phyloP scores from a whole-genome alignment of 2,888 invertebrate genomes.

The Spatulosminthurus flaviceps region DNA sequence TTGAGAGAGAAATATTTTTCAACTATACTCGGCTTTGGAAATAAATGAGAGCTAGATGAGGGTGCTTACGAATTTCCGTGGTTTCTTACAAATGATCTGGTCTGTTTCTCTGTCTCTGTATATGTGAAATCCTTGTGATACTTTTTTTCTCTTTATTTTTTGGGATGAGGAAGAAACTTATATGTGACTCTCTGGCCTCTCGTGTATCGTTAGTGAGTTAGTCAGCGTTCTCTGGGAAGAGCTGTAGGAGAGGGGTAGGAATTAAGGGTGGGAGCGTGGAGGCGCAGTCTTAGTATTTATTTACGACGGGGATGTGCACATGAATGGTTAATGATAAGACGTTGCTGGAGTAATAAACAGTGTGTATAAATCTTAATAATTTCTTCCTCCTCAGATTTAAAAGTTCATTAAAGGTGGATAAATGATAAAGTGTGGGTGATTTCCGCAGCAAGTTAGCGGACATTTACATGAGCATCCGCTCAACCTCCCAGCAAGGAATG shows the following conservation, averaged over 20 bases:
- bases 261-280: neutral
- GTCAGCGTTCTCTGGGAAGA: no score
- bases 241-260: neutral
- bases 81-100: neutral
- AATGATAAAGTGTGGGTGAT: conserved; percentile 43
- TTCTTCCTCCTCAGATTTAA: conserved; percentile 51
- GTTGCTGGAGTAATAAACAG: conserved; percentile 40
- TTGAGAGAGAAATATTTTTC: no score
- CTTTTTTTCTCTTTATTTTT: neutral
- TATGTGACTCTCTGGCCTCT: no score
- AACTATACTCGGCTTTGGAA: no score
- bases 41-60: neutral
- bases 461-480: conserved; percentile 54
- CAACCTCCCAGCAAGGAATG: conserved; percentile 59
- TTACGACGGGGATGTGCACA: conserved; percentile 22
- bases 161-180: no score
- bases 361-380: conserved; percentile 54
- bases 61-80: neutral
- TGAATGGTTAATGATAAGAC: conserved; percentile 17
- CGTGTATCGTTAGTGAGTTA: neutral
- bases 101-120: neutral
- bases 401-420: conserved; percentile 51
- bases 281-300: conserved; percentile 7
- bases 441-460: conserved; percentile 56
- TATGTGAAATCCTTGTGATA: neutral